Conservation (phyloP, 2,113 vertebrate species). For the Globicephala melas region DNA sequence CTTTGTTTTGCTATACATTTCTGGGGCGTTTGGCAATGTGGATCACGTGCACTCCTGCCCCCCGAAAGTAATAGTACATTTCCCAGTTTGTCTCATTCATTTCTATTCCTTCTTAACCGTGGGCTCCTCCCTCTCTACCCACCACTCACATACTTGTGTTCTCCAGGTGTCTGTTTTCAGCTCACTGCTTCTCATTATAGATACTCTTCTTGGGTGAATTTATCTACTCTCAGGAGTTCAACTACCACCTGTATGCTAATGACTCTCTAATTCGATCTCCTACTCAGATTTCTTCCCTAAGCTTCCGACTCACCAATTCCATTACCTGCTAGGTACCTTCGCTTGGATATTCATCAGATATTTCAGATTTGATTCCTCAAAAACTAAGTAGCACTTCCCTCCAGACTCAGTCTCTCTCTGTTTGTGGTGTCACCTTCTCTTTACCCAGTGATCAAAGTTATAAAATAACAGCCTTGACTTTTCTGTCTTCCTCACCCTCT, state of each 20-base stretch:
- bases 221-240: neutral
- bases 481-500: neutral
- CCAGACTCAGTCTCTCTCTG: neutral
- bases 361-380: neutral
- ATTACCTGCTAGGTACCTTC: neutral
- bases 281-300: neutral
- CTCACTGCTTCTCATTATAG: neutral
- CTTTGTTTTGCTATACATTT: neutral
- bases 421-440: neutral
- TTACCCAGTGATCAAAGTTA: neutral
- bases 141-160: neutral
- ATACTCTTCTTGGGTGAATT: neutral
- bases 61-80: accelerated
- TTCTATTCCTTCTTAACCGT: neutral
- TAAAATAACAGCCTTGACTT: neutral
- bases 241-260: neutral
- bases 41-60: neutral
- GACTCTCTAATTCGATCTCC: neutral
- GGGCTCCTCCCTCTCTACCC: neutral
- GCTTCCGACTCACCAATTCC: neutral
- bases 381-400: neutral
- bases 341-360: neutral
- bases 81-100: neutral
- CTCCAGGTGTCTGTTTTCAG: neutral
- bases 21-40: neutral